A percentile compares a stretch with the other conserved stretches of the same genome.
Evolutionary conservation across 2,797 vertebrate species (phyloP).

Genomic region (Takifugu rubripes): DNA sequence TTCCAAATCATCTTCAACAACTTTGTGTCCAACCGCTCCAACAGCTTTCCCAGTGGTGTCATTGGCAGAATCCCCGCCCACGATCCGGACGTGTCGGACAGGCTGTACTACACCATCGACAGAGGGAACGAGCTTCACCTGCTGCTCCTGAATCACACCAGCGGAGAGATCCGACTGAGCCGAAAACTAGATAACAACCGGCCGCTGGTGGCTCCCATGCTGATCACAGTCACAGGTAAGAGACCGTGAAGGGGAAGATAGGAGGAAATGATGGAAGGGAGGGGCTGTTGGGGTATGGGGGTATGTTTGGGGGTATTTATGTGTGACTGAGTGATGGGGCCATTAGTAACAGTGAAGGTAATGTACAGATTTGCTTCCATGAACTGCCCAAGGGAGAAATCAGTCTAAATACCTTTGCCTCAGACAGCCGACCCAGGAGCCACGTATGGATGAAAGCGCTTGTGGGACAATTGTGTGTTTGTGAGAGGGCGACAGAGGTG

Average conservation of each 20-base stretch:
- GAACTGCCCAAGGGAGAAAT: slow-evolving; percentile 5
- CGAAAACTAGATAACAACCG: slow-evolving; percentile 98
- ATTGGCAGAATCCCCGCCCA: slow-evolving; percentile 94
- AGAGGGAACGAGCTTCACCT: slow-evolving; percentile 94
- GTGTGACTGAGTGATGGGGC: neutral
- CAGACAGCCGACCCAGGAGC: slow-evolving; percentile 1
- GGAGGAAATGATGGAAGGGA: slow-evolving; percentile 10
- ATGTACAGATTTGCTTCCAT: slow-evolving; percentile 18
- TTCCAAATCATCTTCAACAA: slow-evolving; percentile 99
- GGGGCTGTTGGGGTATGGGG: slow-evolving; percentile 5
- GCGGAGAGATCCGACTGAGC: slow-evolving; percentile 93
- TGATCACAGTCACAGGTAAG: slow-evolving; percentile 97
- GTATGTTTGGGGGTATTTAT: slow-evolving; percentile 5
- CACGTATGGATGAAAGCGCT: neutral
- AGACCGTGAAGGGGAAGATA: slow-evolving; percentile 33
- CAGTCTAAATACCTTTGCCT: slow-evolving; percentile 4
- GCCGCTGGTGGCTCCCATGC: slow-evolving; percentile 93
- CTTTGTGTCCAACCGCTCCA: slow-evolving; percentile 95
- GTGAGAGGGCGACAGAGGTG: slow-evolving; percentile 12
- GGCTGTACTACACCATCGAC: slow-evolving; percentile 93
- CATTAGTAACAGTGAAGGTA: slow-evolving; percentile 40
- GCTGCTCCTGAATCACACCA: slow-evolving; percentile 93
- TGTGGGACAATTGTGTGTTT: slow-evolving; percentile 7
- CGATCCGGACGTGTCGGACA: slow-evolving; percentile 93
- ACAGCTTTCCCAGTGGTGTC: slow-evolving; percentile 92